phyloP scores from a whole-genome alignment of 2,888 invertebrate genomes.

The Pristionchus maxplancki region DNA sequence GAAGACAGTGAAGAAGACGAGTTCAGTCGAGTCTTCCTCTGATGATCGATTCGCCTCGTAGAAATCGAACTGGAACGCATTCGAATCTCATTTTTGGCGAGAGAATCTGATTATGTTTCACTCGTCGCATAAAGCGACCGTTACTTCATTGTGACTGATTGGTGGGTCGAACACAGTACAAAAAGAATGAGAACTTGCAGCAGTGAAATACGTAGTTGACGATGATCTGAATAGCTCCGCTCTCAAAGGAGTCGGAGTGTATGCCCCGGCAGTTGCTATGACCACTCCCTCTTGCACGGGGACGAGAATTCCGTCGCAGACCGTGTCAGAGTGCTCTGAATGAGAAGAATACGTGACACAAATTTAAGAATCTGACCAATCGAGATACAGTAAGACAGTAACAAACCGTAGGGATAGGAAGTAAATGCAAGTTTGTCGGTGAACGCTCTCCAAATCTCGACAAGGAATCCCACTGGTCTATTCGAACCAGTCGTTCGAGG shows the following conservation, averaged over 20 bases:
- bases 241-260: not conserved
- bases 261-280: not conserved
- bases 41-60: constrained; percentile 4
- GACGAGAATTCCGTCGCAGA: constrained; percentile 25
- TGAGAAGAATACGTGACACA: too few relatives aligned
- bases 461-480: not conserved
- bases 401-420: too few relatives aligned
- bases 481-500: not conserved
- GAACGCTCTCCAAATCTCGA: constrained; percentile 13
- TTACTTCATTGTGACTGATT: too few relatives aligned
- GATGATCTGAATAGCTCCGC: not conserved
- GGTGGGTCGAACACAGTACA: not conserved
- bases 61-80: constrained; percentile 32
- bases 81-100: too few relatives aligned
- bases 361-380: too few relatives aligned
- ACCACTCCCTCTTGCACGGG: not conserved
- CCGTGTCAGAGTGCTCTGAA: constrained; percentile 11
- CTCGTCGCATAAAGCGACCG: too few relatives aligned
- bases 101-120: too few relatives aligned
- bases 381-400: too few relatives aligned
- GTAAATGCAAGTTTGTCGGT: not conserved
- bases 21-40: not conserved
- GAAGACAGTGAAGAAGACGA: constrained; percentile 44
- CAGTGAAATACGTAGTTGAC: constrained; percentile 9
- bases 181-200: not conserved